phyloP scores from a whole-genome alignment of 2,888 invertebrate species.

The Apamea anceps region DNA sequence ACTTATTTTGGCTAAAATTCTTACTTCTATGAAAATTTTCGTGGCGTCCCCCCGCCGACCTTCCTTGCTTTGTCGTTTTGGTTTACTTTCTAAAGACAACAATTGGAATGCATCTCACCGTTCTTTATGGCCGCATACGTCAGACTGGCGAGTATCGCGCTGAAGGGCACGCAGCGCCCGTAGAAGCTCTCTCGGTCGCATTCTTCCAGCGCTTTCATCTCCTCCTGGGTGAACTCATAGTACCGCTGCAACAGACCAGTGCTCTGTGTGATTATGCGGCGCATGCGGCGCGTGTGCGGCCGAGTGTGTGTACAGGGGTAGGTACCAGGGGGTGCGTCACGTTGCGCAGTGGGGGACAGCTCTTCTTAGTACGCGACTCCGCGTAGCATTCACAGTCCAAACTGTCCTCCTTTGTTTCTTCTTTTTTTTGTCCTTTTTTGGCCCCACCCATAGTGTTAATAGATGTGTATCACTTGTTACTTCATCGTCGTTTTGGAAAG shows the following conservation, averaged over 20 bases:
- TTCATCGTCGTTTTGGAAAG: conserved; percentile 68
- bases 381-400: conserved; percentile 73
- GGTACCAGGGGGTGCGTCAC: conserved; percentile 85
- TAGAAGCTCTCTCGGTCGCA: conserved; percentile 95
- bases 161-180: conserved; percentile 93
- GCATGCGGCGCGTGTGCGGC: too few species aligned
- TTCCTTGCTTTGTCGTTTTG: conserved; percentile 19
- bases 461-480: conserved; percentile 49
- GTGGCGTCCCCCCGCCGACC: conserved; percentile 72
- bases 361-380: conserved; percentile 65
- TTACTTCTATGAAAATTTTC: conserved; percentile 86
- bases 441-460: conserved; percentile 72
- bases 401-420: conserved; percentile 53
- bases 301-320: background rate
- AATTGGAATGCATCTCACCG: conserved; percentile 81
- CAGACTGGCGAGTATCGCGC: conserved; percentile 91
- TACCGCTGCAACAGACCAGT: conserved; percentile 81
- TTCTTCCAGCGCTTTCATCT: conserved; percentile 92
- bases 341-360: conserved; percentile 77
- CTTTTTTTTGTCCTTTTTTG: background rate
- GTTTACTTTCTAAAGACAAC: conserved; percentile 11
- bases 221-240: conserved; percentile 93
- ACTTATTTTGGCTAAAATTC: conserved; percentile 49
- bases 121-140: conserved; percentile 92
- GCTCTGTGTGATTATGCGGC: background rate